A percentile compares a stretch with the other conserved stretches of the same genome.
These are phyloP conservation scores for Otus sunia DNA, from an alignment of 2,113 vertebrate genomes.

Conservation along the genomic window DNA sequence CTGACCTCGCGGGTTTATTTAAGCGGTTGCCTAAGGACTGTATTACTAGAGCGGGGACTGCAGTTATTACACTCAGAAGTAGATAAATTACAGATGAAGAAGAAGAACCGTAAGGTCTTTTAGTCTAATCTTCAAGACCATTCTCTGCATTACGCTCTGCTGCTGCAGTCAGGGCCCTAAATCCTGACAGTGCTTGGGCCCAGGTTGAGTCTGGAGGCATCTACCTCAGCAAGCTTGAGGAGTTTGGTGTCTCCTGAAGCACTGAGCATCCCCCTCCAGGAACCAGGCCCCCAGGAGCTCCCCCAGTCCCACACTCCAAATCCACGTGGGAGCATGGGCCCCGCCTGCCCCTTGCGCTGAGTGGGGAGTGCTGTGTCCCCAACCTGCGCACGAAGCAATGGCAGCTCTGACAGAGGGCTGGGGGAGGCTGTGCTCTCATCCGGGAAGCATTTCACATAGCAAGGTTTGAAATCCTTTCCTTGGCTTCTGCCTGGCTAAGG, in stretches of 20 bases:
- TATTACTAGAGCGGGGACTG: background rate
- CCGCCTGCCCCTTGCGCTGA: background rate
- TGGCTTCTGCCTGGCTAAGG: background rate
- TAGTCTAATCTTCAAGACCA: background rate
- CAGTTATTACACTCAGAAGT: background rate
- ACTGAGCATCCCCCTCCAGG: background rate
- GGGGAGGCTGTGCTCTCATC: background rate
- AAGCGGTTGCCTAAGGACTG: background rate
- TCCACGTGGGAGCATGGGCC: background rate
- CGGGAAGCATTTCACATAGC: accelerated
- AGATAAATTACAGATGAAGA: background rate
- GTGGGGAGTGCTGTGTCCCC: background rate
- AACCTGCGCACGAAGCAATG: accelerated
- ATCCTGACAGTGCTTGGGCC: background rate
- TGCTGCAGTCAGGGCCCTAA: background rate
- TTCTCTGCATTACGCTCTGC: background rate
- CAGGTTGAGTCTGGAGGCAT: background rate
- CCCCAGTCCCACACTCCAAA: too few relatives aligned
- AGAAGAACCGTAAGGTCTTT: background rate
- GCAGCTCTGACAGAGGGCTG: background rate
- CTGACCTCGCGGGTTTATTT: background rate
- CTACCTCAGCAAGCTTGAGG: background rate
- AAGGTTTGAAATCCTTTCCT: background rate
- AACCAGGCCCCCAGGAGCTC: background rate
- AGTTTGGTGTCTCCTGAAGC: background rate